Percentiles rank a stretch among this genome's conserved stretches.
These are phyloP conservation scores for Phengaris alcon DNA, from an alignment of 2,888 invertebrate species.

Conservation along the genomic window DNA sequence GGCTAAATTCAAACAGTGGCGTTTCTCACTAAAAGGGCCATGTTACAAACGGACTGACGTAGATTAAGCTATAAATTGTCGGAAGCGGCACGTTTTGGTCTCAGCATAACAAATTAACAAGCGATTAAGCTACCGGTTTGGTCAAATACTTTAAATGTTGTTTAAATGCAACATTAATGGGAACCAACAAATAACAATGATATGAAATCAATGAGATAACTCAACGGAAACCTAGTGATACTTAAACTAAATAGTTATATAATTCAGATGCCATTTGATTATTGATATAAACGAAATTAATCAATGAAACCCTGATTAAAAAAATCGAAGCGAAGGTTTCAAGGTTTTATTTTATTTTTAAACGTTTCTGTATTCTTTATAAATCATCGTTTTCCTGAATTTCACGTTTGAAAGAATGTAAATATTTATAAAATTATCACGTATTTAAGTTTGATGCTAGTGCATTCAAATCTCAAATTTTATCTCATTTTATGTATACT, in stretches of 20 bases:
- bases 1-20: constrained; percentile 46
- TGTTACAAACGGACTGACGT: constrained; percentile 60
- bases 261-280: constrained; percentile 4
- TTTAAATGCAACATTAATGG: constrained; percentile 64
- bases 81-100: constrained; percentile 66
- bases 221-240: constrained; percentile 16
- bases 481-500: too few species aligned
- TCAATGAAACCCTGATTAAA: not conserved
- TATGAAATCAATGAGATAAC: constrained; percentile 42
- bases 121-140: constrained; percentile 76
- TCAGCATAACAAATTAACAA: constrained; percentile 75
- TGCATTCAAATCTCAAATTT: too few species aligned
- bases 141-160: constrained; percentile 57
- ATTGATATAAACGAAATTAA: constrained; percentile 11
- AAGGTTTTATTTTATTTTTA: too few species aligned
- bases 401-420: too few species aligned
- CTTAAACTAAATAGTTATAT: not conserved
- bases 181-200: constrained; percentile 63
- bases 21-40: constrained; percentile 48
- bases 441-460: too few species aligned
- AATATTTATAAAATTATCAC: too few species aligned
- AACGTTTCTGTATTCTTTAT: too few species aligned
- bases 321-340: too few species aligned
- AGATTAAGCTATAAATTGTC: constrained; percentile 74
- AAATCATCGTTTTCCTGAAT: too few species aligned